A percentile compares a stretch with the other conserved stretches of the same genome.
These are phyloP conservation scores for Bombus confusus DNA, from an alignment of 1,140 invertebrate species.

Conservation along the genomic window DNA sequence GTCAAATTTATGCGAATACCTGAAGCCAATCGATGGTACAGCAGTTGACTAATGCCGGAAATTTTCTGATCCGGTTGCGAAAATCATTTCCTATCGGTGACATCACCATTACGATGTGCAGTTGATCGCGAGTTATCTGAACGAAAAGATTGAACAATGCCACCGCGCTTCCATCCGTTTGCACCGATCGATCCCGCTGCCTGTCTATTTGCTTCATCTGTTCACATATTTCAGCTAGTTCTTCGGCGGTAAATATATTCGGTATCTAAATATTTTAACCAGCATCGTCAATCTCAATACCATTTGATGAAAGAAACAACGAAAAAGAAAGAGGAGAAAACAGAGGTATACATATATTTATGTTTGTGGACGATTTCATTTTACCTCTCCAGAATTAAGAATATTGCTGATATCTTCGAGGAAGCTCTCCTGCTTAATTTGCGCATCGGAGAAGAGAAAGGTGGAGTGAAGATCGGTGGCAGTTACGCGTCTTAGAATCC, in stretches of 20 bases:
- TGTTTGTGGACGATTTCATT: background rate
- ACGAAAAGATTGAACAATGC: slow-evolving; percentile 97
- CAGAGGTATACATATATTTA: too few relatives aligned
- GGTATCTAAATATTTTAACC: slow-evolving; percentile 84
- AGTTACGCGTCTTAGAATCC: slow-evolving; percentile 90
- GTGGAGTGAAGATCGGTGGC: slow-evolving; percentile 93
- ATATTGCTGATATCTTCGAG: slow-evolving; percentile 97
- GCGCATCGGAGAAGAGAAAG: slow-evolving; percentile 95
- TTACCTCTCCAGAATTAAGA: slow-evolving; percentile 94
- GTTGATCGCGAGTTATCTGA: slow-evolving; percentile 93
- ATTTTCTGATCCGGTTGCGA: slow-evolving; percentile 94
- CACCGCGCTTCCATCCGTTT: slow-evolving; percentile 95
- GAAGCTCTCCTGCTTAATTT: slow-evolving; percentile 97
- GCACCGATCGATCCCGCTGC: slow-evolving; percentile 93
- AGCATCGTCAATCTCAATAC: background rate
- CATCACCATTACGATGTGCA: slow-evolving; percentile 96
- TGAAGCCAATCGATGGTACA: slow-evolving; percentile 99
- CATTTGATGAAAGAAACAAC: background rate
- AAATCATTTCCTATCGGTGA: slow-evolving; percentile 94
- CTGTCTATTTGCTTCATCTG: slow-evolving; percentile 96
- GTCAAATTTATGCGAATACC: slow-evolving; percentile 80
- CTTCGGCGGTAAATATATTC: slow-evolving; percentile 94
- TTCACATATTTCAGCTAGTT: slow-evolving; percentile 96
- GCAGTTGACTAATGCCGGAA: slow-evolving; percentile 97
- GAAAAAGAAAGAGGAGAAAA: background rate